Evolutionary conservation across 2,113 vertebrate species (phyloP).

Genomic region (Cyprinodon brontotheroides): DNA sequence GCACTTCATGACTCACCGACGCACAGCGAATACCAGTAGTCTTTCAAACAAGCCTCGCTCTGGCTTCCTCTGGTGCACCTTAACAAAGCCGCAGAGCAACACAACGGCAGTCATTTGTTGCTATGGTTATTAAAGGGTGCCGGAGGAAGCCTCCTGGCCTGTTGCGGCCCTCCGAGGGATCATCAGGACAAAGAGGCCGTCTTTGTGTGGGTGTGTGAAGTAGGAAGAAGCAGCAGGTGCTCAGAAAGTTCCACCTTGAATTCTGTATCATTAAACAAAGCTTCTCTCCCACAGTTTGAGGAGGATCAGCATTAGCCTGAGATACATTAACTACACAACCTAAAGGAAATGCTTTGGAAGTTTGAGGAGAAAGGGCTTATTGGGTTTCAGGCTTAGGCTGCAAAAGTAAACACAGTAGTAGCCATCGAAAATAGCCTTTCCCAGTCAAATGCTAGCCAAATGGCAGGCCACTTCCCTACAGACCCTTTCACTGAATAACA

Average conservation of each 20-base stretch:
- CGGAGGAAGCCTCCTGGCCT: slow-evolving; percentile 26
- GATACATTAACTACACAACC: slow-evolving; percentile 12
- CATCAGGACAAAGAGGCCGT: slow-evolving; percentile 21
- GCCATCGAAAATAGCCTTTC: too few species aligned
- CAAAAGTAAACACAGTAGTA: not conserved
- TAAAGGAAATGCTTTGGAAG: slow-evolving; percentile 9
- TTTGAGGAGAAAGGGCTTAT: slow-evolving; percentile 5
- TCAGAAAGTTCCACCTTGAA: slow-evolving; percentile 43
- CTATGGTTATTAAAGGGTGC: slow-evolving; percentile 64
- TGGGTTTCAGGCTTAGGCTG: slow-evolving; percentile 5
- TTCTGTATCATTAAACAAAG: slow-evolving; percentile 42
- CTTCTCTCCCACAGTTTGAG: slow-evolving; percentile 55
- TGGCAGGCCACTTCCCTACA: too few species aligned
- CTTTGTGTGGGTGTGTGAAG: slow-evolving; percentile 26
- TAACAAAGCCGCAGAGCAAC: slow-evolving; percentile 59
- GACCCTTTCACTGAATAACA: too few species aligned
- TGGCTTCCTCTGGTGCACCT: slow-evolving; percentile 63
- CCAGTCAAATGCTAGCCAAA: too few species aligned
- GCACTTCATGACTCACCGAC: slow-evolving; percentile 54
- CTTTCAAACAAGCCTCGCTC: slow-evolving; percentile 31
- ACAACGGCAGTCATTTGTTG: slow-evolving; percentile 54
- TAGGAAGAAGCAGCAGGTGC: slow-evolving; percentile 47
- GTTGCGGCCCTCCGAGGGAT: slow-evolving; percentile 17
- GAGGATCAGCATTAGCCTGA: slow-evolving; percentile 13
- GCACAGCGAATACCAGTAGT: slow-evolving; percentile 51